Conservation (phyloP, 2,888 invertebrate genomes). For the Pegoplata infirma region DNA sequence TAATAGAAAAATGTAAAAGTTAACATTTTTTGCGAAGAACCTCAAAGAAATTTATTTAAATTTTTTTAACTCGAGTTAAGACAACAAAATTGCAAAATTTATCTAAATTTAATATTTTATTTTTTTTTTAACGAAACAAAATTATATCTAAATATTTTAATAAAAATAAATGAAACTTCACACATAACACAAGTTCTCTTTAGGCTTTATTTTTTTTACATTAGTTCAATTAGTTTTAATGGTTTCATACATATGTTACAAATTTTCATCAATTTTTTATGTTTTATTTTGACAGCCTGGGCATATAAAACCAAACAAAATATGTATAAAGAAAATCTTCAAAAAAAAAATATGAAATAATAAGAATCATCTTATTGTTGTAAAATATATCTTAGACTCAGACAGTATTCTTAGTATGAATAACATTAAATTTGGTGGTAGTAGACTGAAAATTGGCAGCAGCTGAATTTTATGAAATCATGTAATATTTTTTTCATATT, state of each 20-base stretch:
- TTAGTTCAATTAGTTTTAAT: slow-evolving; percentile 57
- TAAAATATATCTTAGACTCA: neutral
- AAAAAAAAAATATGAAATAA: neutral
- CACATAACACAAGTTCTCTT: slow-evolving; percentile 3
- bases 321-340: neutral
- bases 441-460: slow-evolving; percentile 38
- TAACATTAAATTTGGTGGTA: neutral
- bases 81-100: neutral
- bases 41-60: neutral
- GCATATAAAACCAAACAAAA: neutral
- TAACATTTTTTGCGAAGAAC: neutral
- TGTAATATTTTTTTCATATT: slow-evolving; percentile 7
- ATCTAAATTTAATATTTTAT: neutral
- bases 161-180: neutral
- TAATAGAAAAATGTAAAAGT: slow-evolving; percentile 12
- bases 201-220: slow-evolving; percentile 34
- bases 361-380: neutral
- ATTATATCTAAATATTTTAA: neutral
- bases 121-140: neutral
- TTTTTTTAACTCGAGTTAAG: neutral
- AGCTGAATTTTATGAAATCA: slow-evolving; percentile 44
- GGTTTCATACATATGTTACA: slow-evolving; percentile 58
- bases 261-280: slow-evolving; percentile 57
- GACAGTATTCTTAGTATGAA: neutral
- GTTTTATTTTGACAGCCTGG: slow-evolving; percentile 47